phyloP scores from a whole-genome alignment of 2,888 invertebrate genomes.

The Dicranocentrus wangi region DNA sequence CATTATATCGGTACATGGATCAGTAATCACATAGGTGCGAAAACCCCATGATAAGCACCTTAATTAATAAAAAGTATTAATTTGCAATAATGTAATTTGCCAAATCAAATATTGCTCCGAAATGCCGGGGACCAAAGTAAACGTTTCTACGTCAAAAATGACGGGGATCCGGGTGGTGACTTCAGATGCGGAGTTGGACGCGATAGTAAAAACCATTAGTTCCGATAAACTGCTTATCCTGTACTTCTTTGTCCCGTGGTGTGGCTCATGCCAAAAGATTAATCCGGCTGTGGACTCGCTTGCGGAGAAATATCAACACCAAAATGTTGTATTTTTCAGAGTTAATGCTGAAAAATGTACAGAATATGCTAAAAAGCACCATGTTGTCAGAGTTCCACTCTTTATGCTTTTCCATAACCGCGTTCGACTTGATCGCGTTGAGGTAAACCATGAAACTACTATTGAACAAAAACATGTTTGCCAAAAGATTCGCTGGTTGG shows the following conservation, averaged over 20 bases:
- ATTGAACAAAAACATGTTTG: no score
- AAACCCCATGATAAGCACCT: no score
- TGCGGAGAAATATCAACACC: slow-evolving; percentile 44
- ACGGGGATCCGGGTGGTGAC: slow-evolving; percentile 20
- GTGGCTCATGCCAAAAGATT: slow-evolving; percentile 63
- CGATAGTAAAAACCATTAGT: slow-evolving; percentile 36
- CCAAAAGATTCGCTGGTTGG: no score
- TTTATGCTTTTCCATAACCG: slow-evolving; percentile 61
- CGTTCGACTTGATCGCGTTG: slow-evolving; percentile 52
- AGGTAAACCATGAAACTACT: no score
- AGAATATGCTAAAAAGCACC: slow-evolving; percentile 40
- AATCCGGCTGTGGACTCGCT: slow-evolving; percentile 49
- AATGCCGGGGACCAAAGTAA: neutral
- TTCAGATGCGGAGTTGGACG: slow-evolving; percentile 51
- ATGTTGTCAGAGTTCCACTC: slow-evolving; percentile 52
- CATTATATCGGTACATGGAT: no score
- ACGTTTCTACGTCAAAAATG: neutral
- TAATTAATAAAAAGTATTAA: no score
- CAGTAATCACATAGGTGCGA: no score
- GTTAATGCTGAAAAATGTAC: slow-evolving; percentile 62
- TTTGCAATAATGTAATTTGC: no score
- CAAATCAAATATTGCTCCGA: no score
- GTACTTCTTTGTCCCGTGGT: slow-evolving; percentile 60
- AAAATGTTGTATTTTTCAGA: slow-evolving; percentile 48
- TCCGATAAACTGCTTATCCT: slow-evolving; percentile 22